These are phyloP conservation scores for Acanthurus lineatus DNA, from an alignment of 2,797 vertebrate genomes.

Conservation along the genomic window DNA sequence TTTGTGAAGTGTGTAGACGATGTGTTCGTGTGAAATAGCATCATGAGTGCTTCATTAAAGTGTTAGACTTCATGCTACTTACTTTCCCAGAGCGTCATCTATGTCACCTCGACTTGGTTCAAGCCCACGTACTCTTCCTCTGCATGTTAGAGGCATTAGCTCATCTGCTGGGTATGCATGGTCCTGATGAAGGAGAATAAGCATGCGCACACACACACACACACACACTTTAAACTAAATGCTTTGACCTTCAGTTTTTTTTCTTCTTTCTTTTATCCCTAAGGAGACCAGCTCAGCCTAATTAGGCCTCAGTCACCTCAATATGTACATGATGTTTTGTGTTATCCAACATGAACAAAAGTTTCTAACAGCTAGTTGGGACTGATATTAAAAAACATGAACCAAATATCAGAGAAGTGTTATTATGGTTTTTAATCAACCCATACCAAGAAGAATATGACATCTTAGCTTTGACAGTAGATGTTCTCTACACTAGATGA, in stretches of 20 bases:
- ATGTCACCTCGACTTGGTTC: constrained; percentile 97
- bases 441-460: neutral
- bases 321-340: neutral
- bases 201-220: constrained; percentile 46
- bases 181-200: constrained; percentile 82
- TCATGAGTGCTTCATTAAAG: neutral
- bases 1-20: neutral
- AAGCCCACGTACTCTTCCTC: constrained; percentile 95
- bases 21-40: neutral
- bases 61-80: constrained; percentile 70
- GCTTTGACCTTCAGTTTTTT: neutral
- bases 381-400: neutral
- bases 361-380: neutral
- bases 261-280: neutral
- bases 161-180: constrained; percentile 99
- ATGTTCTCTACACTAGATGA: neutral
- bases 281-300: neutral
- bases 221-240: constrained; percentile 13
- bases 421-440: neutral
- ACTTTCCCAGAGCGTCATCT: constrained; percentile 98
- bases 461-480: neutral
- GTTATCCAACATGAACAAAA: neutral
- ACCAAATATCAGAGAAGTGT: neutral
- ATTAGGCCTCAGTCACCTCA: neutral
- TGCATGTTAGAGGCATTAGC: constrained; percentile 98